Evolutionary conservation across 2,797 vertebrate species (phyloP).

Genomic region (Ptychadena robeensis): DNA sequence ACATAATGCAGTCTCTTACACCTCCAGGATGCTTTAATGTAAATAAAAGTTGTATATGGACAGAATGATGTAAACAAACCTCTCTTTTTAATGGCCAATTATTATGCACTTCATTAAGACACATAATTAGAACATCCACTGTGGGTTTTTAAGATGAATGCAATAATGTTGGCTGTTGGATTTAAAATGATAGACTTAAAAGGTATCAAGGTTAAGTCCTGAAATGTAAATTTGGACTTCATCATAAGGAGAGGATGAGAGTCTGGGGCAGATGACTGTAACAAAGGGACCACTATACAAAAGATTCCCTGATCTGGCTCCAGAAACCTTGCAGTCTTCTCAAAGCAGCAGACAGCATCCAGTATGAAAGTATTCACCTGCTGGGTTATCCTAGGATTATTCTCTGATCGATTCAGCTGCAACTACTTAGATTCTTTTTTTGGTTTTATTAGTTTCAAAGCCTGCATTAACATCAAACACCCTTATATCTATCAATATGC

Average conservation of each 20-base stretch:
- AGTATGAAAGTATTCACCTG: neutral
- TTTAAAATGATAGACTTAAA: neutral
- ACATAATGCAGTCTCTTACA: conserved; percentile 28
- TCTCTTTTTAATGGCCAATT: neutral
- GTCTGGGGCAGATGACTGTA: neutral
- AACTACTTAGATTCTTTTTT: no score
- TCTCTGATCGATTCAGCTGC: neutral
- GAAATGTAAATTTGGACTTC: neutral
- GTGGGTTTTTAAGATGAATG: neutral
- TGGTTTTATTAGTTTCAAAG: no score
- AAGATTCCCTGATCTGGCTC: conserved; percentile 3
- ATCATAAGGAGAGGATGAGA: neutral
- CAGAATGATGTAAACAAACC: neutral
- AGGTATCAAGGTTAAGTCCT: neutral
- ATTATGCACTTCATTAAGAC: neutral
- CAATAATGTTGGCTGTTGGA: neutral
- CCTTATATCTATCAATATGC: no score
- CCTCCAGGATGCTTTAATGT: conserved; percentile 12
- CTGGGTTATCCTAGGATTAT: neutral
- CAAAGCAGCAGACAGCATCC: neutral
- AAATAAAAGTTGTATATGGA: neutral
- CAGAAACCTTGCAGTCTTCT: neutral
- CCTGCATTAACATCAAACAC: no score
- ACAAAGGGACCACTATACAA: conserved; percentile 17
- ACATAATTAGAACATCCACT: neutral